Evolutionary conservation across 2,797 vertebrate species (phyloP), one percentile per base, ranked within the genome.

Genomic region (Rhyacichthys aspro): DNA sequence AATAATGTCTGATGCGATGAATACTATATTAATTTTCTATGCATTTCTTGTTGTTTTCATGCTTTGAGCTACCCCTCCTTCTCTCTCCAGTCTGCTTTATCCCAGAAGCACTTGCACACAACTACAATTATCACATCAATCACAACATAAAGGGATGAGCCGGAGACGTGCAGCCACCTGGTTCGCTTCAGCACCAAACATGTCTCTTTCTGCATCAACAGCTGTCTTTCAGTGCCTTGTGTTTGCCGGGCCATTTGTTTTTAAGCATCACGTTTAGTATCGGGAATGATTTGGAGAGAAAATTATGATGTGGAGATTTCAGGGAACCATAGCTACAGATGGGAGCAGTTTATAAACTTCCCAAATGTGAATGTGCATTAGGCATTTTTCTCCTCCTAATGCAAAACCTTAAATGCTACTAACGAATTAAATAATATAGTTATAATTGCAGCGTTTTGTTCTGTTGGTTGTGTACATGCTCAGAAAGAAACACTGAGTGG

Each of bases 91-190:
- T n/a, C 72, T 59, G 66, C 57, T 84, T 74, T 33, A 55, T 66
- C 73, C 67, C 16, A 18, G 66, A 76, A 76, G 81, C 74, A 55
- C 43, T 43, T 74, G 78, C 74, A 86, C 73, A 81, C 50, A 75
- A 69, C 69, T 69, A 82, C 75, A 84, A 88, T 89, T 86, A 89
- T 84, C 85, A 89, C 85, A 87, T 90, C 83, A 88, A 88, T 88
- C 80, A 82, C 70, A 76, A 44, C 47, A 63, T 45, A 57, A 76
- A 75, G 67, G 74, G 46, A 63, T 1, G 45, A 79, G 72, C 70
- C 3, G 70, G 37, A 18, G 76, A 76, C 67, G 54, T 60, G 65
- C 54, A 66, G 59, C 73, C 70, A 84, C 72, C 73, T 84, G 79
- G 38, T 68, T 63, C 54, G 69, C 53, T 52, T 50, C 64, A 14